Base-by-base conservation (phyloP, 2,888 invertebrate species). In the Dynastes tityus region DNA sequence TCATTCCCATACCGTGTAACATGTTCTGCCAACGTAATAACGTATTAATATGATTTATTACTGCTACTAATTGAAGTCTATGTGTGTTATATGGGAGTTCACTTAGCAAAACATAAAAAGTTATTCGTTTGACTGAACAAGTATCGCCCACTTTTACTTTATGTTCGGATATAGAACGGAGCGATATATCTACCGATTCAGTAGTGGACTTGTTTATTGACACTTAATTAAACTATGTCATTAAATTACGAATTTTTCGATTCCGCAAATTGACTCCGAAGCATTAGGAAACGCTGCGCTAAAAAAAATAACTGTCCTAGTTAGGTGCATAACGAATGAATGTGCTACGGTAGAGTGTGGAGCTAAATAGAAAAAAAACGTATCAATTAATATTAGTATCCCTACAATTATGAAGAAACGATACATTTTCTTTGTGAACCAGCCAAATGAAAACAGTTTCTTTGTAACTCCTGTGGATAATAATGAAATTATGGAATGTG, bases 41-140 rank as follows among this genome's bases (percentile, higher is more conserved):
- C 32, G 37, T 65, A 32, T 65, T 68, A 68, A 45, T 68, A 49
- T 68, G 49, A 68, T 68, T 68, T 68, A 68, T 68, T 16, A 11
- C 8, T 8, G 49, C 11, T 45, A 45, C 49, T 68, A 68, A 68
- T 49, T 49, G 49, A 40, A 65, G 8, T 45, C 45, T 45, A n/a
- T 13, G 11, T 65, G 27, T 65, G 13, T 40, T 65, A 40, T 65
- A 40, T 65, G 40, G 11, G 2, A 32, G 65, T 27, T 45, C 45
- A 22, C 8, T 63, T 63, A 63, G 29, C 8, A 27, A 63, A 29
- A 29, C n/a, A 65, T 65, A 37, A 65, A 65, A 65, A 37, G 13
- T 16, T 63, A 63, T 63, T 22, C 65, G 65, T 65, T 40, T 65
- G 16, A 40, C 1, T 49, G 22, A 45, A 16, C 22, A n/a, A 45